Evolutionary conservation across 2,888 invertebrate genomes (phyloP).

Genomic region (Rhogogaster chlorosoma): DNA sequence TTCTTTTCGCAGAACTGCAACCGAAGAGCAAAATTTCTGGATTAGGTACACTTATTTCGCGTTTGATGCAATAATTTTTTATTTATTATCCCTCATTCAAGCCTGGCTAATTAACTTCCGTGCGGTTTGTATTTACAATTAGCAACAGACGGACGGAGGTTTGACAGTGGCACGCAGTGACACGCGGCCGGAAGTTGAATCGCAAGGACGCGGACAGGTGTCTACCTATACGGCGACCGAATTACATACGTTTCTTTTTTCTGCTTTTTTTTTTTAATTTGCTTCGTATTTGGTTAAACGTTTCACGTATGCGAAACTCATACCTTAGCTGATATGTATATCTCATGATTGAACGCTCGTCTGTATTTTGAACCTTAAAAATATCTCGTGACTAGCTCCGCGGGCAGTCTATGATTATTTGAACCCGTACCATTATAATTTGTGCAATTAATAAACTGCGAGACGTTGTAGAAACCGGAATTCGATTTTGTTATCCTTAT

Average conservation of each 20-base stretch:
- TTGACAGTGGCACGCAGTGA: not conserved
- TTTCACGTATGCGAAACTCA: not conserved
- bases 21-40: too few species aligned
- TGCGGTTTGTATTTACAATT: constrained; percentile 12
- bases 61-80: not conserved
- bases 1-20: too few species aligned
- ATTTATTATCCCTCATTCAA: not conserved
- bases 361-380: not conserved
- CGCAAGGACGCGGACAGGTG: constrained; percentile 43
- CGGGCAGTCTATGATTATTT: not conserved
- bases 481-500: not conserved
- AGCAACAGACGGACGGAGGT: not conserved
- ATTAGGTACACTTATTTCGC: not conserved
- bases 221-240: not conserved
- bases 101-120: not conserved
- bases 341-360: not conserved
- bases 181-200: not conserved
- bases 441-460: not conserved
- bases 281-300: not conserved
- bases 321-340: not conserved
- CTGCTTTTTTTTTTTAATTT: not conserved
- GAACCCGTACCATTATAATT: not conserved
- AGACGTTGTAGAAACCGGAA: not conserved
- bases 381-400: not conserved
- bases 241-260: not conserved